These are phyloP conservation scores for Seladonia tumulorum DNA, from an alignment of 2,888 invertebrate genomes.

Conservation along the genomic window DNA sequence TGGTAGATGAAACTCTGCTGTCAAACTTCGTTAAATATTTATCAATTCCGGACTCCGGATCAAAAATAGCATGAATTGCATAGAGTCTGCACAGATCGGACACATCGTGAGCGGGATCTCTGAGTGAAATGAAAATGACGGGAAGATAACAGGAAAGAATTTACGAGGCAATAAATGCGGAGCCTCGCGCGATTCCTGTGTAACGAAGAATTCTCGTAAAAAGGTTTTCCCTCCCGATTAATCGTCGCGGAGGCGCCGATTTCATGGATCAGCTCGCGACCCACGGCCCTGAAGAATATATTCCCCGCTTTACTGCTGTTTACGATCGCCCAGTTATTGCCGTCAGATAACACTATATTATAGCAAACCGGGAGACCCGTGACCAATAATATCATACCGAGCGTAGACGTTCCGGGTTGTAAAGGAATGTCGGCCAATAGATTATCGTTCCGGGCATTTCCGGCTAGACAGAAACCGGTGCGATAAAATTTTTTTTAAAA, in stretches of 20 bases:
- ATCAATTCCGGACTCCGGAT: background rate
- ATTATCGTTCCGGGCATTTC: background rate
- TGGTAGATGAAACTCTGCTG: background rate
- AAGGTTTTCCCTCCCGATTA: slow-evolving; percentile 11
- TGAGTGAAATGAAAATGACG: slow-evolving; percentile 1
- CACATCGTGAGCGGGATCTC: background rate
- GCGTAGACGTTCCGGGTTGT: background rate
- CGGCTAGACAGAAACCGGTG: background rate
- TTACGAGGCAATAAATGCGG: slow-evolving; percentile 1
- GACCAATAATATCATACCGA: slow-evolving; percentile 20
- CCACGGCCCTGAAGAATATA: slow-evolving; percentile 19
- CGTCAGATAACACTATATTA: slow-evolving; percentile 8
- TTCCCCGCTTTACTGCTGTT: slow-evolving; percentile 33
- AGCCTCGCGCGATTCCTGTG: background rate
- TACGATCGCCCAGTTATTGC: slow-evolving; percentile 29
- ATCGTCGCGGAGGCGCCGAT: slow-evolving; percentile 7
- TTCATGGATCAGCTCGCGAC: slow-evolving; percentile 12
- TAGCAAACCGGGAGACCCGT: slow-evolving; percentile 7
- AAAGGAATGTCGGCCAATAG: slow-evolving; percentile 6
- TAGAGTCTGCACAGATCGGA: background rate
- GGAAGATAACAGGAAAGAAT: slow-evolving; percentile 3
- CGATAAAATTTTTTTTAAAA: too few species aligned
- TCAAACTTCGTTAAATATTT: background rate
- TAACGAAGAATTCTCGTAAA: slow-evolving; percentile 21
- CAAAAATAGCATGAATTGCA: background rate